A percentile compares a stretch with the other conserved stretches of the same genome.
Conservation (phyloP, 2,797 vertebrate genomes). For the Vipera ursinii region DNA sequence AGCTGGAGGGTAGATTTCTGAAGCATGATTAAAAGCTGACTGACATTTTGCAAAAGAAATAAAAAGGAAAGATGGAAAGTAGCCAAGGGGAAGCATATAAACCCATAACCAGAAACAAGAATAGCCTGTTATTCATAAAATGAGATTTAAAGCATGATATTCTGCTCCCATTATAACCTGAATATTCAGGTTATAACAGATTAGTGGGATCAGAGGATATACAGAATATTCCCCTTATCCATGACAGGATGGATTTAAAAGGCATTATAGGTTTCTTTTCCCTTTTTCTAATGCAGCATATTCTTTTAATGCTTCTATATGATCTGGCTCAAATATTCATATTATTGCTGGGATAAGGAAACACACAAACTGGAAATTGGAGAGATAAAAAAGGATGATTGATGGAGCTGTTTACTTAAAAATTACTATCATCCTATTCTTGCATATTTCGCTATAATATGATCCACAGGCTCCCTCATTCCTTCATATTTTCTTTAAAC, state of each 20-base stretch:
- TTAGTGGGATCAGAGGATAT: fast-evolving
- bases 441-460: not conserved
- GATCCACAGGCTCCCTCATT: not conserved
- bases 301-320: not conserved
- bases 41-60: conserved; percentile 6
- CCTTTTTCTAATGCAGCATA: not conserved
- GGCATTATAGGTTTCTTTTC: not conserved
- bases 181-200: not conserved
- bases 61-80: conserved; percentile 6
- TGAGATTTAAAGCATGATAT: conserved; percentile 20
- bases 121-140: conserved; percentile 16
- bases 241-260: not conserved
- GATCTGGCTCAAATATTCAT: not conserved
- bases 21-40: not conserved
- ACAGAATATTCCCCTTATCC: not conserved
- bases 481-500: not conserved
- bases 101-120: not conserved
- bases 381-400: not conserved
- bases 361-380: not conserved
- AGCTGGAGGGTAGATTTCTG: not conserved
- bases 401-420: not conserved
- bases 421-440: not conserved
- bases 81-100: not conserved
- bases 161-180: not conserved
- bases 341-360: not conserved